These are phyloP conservation scores for Ataeniobius toweri DNA, from an alignment of 2,797 vertebrate genomes.

Conservation along the genomic window DNA sequence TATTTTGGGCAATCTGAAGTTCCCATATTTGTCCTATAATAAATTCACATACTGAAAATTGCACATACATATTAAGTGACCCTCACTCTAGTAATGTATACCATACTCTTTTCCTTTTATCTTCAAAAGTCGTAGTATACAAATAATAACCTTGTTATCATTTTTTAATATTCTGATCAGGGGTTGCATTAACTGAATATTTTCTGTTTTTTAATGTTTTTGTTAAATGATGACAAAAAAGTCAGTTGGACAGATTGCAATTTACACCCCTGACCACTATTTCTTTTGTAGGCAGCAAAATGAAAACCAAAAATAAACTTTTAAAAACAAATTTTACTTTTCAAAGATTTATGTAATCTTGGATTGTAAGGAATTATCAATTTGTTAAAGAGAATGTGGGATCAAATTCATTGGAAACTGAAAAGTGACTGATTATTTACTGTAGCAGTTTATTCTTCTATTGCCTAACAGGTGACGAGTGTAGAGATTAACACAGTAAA, in stretches of 20 bases:
- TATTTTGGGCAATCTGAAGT: slow-evolving; percentile 1
- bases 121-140: neutral
- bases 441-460: neutral
- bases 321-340: neutral
- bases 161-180: neutral
- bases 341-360: neutral
- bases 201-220: too few species aligned
- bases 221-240: too few species aligned
- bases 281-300: too few species aligned
- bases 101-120: neutral
- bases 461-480: neutral
- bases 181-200: too few species aligned
- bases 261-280: too few species aligned
- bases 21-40: neutral
- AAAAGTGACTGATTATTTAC: neutral
- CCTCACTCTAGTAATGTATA: neutral
- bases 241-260: too few species aligned
- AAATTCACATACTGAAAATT: neutral
- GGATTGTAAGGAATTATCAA: neutral
- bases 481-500: neutral
- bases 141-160: neutral
- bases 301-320: neutral
- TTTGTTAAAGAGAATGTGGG: neutral
- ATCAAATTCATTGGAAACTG: neutral
- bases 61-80: neutral